Percentiles rank a stretch among this genome's conserved stretches.
phyloP scores from a whole-genome alignment of 1,140 invertebrate genomes.

The Nylanderia fulva region DNA sequence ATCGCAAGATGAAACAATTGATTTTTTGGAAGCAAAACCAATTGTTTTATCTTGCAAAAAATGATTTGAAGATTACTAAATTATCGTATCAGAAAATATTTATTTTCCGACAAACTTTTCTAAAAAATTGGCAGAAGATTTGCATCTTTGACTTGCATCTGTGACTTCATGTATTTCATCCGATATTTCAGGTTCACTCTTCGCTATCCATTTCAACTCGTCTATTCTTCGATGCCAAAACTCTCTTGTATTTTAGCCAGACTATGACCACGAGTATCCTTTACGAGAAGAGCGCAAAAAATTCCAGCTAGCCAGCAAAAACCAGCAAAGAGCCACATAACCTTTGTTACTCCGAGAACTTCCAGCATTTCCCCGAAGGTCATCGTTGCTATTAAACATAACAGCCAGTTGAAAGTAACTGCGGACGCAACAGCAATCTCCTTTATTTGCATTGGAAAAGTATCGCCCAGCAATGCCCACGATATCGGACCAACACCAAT shows the following conservation, averaged over 20 bases:
- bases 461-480: conserved; percentile 88
- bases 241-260: conserved; percentile 78
- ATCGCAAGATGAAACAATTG: neutral
- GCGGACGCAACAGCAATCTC: conserved; percentile 85
- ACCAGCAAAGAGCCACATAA: conserved; percentile 92
- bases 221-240: conserved; percentile 61
- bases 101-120: neutral
- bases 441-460: conserved; percentile 86
- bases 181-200: neutral
- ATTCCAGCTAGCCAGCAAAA: conserved; percentile 89
- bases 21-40: neutral
- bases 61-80: conserved; percentile 12
- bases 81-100: neutral
- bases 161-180: too few species aligned
- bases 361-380: conserved; percentile 86
- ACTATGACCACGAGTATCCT: conserved; percentile 91
- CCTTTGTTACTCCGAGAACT: conserved; percentile 87
- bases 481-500: conserved; percentile 87
- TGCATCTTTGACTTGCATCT: too few species aligned
- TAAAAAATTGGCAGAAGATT: neutral
- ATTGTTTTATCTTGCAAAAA: too few species aligned
- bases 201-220: neutral
- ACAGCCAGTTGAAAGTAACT: conserved; percentile 86
- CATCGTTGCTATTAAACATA: conserved; percentile 87
- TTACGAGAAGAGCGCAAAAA: conserved; percentile 88